These are phyloP conservation scores for Aselliscus stoliczkanus DNA, from an alignment of 2,797 vertebrate species.

Conservation along the genomic window DNA sequence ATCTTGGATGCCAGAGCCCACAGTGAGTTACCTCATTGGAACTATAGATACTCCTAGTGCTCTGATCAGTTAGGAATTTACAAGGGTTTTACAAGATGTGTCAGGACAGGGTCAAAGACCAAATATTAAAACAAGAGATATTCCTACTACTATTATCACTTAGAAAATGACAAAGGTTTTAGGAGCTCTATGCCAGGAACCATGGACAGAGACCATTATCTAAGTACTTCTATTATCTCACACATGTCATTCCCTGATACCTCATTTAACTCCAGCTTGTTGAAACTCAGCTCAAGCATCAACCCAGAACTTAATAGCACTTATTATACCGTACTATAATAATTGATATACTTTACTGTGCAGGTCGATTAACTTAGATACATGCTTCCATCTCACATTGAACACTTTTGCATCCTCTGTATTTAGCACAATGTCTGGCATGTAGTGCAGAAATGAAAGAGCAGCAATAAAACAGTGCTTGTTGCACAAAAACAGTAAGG, in stretches of 20 bases:
- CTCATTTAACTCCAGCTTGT: not conserved
- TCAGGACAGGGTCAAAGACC: too few species aligned
- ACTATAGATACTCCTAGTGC: not conserved
- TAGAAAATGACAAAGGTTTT: not conserved
- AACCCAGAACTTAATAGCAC: not conserved
- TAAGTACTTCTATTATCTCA: not conserved
- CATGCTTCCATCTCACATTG: not conserved
- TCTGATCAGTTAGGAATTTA: too few species aligned
- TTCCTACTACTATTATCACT: not conserved
- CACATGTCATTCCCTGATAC: not conserved
- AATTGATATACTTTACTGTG: not conserved
- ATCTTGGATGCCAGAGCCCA: not conserved
- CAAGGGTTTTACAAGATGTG: too few species aligned
- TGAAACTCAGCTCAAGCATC: not conserved
- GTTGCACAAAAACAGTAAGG: not conserved
- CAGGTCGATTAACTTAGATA: not conserved
- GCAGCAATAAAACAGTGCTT: not conserved
- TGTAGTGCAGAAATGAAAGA: not conserved
- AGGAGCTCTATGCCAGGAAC: not conserved
- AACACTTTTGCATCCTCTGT: not conserved
- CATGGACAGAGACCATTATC: too few species aligned
- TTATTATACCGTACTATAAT: not conserved
- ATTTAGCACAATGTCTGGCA: not conserved
- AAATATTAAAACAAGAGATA: too few species aligned
- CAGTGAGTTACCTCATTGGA: not conserved